phyloP scores from a whole-genome alignment of 2,113 vertebrate species.

The Benitochromis conjunctus region DNA sequence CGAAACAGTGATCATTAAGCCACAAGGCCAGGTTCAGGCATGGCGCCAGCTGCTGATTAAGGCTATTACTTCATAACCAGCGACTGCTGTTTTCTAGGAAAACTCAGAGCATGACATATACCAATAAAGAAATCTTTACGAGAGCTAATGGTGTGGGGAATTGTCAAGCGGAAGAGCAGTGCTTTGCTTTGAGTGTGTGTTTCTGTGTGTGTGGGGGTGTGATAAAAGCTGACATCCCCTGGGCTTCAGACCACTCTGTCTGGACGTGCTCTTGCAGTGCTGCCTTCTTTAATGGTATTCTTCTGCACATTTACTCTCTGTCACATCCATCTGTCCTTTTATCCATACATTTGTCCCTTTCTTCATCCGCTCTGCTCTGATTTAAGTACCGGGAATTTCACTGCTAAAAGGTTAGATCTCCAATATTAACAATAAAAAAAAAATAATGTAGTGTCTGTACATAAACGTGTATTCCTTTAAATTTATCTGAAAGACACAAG shows the following conservation, averaged over 20 bases:
- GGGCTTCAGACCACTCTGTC: slow-evolving; percentile 21
- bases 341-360: background rate
- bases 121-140: slow-evolving; percentile 41
- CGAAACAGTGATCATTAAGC: slow-evolving; percentile 37
- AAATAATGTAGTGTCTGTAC: background rate
- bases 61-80: slow-evolving; percentile 50
- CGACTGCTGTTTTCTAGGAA: slow-evolving; percentile 42
- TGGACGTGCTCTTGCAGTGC: slow-evolving; percentile 11
- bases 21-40: slow-evolving; percentile 22
- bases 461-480: background rate
- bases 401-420: background rate
- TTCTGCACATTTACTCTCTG: slow-evolving; percentile 9
- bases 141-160: slow-evolving; percentile 11
- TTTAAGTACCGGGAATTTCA: background rate
- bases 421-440: background rate
- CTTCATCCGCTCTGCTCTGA: background rate
- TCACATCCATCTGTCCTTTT: background rate
- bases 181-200: slow-evolving; percentile 8
- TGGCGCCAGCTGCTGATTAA: slow-evolving; percentile 45
- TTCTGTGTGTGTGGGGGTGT: background rate
- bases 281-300: slow-evolving; percentile 35
- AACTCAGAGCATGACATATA: slow-evolving; percentile 26
- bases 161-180: background rate
- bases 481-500: background rate
- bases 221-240: slow-evolving; percentile 12